Evolutionary conservation across 2,797 vertebrate species (phyloP).

Genomic region (Acrossocheilus fasciatus): DNA sequence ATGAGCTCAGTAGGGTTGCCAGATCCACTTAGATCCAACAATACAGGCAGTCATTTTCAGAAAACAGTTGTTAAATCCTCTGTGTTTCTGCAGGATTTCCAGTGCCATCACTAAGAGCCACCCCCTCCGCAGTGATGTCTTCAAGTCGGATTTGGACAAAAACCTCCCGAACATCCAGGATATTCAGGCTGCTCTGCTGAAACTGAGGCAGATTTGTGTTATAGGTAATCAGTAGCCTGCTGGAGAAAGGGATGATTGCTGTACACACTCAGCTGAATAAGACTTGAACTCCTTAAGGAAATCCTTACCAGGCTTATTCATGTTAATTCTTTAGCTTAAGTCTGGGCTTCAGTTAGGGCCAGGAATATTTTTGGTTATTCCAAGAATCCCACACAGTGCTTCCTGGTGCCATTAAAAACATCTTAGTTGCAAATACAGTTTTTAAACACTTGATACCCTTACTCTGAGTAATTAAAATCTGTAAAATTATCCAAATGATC

Average conservation of each 20-base stretch:
- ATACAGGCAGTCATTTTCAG: background rate
- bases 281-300: background rate
- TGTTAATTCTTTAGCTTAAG: constrained; percentile 14
- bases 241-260: constrained; percentile 3
- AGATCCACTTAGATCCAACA: background rate
- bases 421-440: background rate
- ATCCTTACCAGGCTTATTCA: background rate
- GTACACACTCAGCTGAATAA: background rate
- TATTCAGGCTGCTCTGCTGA: constrained; percentile 87
- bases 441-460: background rate
- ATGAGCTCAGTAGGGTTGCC: background rate
- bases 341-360: background rate
- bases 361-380: background rate
- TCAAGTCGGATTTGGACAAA: constrained; percentile 89
- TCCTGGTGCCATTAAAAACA: background rate
- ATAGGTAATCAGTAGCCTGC: constrained; percentile 82
- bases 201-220: constrained; percentile 91
- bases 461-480: background rate
- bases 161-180: constrained; percentile 90
- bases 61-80: background rate
- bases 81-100: constrained; percentile 82
- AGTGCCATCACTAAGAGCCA: constrained; percentile 93
- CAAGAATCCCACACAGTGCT: background rate
- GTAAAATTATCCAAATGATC: background rate
- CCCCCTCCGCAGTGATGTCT: constrained; percentile 87